A percentile compares a stretch with the other conserved stretches of the same genome.
Conservation (phyloP, 2,888 invertebrate genomes). For the Caradrina clavipalpis region DNA sequence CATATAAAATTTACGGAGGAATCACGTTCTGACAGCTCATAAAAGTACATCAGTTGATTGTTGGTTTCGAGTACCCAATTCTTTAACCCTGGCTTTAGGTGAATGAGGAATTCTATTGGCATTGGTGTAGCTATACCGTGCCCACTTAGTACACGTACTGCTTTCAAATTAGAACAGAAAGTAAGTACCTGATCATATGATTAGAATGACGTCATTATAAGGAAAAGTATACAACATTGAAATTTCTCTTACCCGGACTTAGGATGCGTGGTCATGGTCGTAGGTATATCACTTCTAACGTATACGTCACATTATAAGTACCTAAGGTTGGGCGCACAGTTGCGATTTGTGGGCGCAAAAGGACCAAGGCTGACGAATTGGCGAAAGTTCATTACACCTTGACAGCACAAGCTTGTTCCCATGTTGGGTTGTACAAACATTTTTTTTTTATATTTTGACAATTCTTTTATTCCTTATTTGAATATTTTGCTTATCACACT, state of each 20-base stretch:
- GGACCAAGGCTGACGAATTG: not conserved
- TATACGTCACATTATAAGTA: conserved; percentile 24
- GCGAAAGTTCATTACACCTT: not conserved
- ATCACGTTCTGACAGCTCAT: too few relatives aligned
- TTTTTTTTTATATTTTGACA: too few relatives aligned
- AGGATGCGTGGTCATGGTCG: conserved; percentile 47
- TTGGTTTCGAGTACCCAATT: too few relatives aligned
- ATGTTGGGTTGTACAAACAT: not conserved
- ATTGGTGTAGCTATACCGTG: too few relatives aligned
- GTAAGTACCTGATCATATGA: conserved; percentile 14
- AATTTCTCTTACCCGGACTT: conserved; percentile 54
- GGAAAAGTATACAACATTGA: conserved; percentile 39
- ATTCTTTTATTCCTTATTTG: not conserved
- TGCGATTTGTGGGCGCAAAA: not conserved
- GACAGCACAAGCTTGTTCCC: not conserved
- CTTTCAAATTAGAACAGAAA: conserved; percentile 25
- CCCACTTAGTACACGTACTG: too few relatives aligned
- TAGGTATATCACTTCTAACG: conserved; percentile 22
- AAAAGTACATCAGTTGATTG: too few relatives aligned
- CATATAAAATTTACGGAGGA: too few relatives aligned
- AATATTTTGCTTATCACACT: not conserved
- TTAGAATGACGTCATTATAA: conserved; percentile 40
- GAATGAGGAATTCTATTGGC: too few relatives aligned
- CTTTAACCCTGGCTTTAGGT: too few relatives aligned
- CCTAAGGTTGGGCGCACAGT: conserved; percentile 21